phyloP scores from a whole-genome alignment of 2,113 vertebrate species.

The Cryptomyrus ogoouensis region DNA sequence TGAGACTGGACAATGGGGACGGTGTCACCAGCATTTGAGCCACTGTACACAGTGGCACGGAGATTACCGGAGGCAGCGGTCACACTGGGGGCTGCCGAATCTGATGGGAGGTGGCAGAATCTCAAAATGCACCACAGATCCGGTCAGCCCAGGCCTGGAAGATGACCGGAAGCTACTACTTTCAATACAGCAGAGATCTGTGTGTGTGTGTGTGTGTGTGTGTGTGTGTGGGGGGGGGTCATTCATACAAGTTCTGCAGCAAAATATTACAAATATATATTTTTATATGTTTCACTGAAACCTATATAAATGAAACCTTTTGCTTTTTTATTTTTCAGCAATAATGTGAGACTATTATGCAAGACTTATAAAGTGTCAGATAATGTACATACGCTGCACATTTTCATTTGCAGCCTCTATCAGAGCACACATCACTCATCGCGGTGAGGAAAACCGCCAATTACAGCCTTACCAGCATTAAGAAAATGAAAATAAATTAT shows the following conservation, averaged over 20 bases:
- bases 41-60: conserved; percentile 24
- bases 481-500: background rate
- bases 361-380: background rate
- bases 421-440: background rate
- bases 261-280: background rate
- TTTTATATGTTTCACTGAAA: background rate
- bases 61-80: background rate
- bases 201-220: too few relatives aligned
- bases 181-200: background rate
- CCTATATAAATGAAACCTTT: background rate
- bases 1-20: conserved; percentile 54
- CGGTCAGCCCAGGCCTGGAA: background rate
- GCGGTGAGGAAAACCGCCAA: background rate
- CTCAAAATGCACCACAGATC: background rate
- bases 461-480: background rate
- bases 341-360: background rate
- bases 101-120: background rate
- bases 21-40: conserved; percentile 36
- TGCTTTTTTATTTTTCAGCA: background rate
- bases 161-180: background rate
- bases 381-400: background rate
- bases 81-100: background rate
- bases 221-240: background rate
- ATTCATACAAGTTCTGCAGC: background rate
- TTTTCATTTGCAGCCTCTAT: background rate